A percentile compares a stretch with the other conserved stretches of the same genome.
These are phyloP conservation scores for Ephestia elutella DNA, from an alignment of 1,140 invertebrate species.

Conservation along the genomic window DNA sequence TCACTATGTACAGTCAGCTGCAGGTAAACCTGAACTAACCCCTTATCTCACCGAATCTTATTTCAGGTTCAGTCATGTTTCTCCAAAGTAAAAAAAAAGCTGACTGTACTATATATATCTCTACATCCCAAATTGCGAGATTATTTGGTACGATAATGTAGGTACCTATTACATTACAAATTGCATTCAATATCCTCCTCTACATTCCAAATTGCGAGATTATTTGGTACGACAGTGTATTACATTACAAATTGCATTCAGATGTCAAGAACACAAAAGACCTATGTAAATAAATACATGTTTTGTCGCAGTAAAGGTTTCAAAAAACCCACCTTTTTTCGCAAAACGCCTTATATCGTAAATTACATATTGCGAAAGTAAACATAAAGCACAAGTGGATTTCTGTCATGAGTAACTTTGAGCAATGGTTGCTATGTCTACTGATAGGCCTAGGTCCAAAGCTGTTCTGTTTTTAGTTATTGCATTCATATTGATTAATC, in stretches of 20 bases:
- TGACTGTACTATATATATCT: too few species aligned
- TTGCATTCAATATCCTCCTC: too few species aligned
- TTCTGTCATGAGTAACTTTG: not conserved
- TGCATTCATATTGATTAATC: not conserved
- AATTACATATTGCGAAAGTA: not conserved
- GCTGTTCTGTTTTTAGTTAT: not conserved
- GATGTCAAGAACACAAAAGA: not conserved
- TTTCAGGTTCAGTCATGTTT: too few species aligned
- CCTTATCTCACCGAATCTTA: too few species aligned
- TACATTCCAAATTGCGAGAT: too few species aligned
- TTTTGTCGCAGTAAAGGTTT: not conserved
- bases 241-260: not conserved
- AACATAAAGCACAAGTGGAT: not conserved
- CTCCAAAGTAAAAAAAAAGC: too few species aligned
- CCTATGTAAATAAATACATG: not conserved
- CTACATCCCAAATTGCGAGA: too few species aligned
- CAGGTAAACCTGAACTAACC: too few species aligned
- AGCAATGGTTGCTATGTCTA: not conserved
- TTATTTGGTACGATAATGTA: not conserved
- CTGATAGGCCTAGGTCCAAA: not conserved
- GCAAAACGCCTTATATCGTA: not conserved
- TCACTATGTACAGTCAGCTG: too few species aligned
- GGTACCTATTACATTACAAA: not conserved
- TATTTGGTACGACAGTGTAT: not conserved
- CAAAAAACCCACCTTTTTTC: not conserved